phyloP scores from a whole-genome alignment of 2,113 vertebrate species.

The Leptosomus discolor region DNA sequence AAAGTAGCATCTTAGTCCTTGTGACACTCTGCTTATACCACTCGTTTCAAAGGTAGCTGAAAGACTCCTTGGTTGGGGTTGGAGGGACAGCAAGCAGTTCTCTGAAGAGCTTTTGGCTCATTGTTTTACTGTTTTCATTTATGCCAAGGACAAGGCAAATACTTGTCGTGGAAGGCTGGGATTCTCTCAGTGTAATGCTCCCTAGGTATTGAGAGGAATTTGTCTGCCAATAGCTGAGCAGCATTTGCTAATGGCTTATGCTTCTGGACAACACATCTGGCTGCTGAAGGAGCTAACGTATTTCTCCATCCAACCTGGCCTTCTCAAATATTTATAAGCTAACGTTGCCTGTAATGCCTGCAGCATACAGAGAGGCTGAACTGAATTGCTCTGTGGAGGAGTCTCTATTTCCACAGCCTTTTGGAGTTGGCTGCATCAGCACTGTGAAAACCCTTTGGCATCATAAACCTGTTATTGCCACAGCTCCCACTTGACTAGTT shows the following conservation, averaged over 20 bases:
- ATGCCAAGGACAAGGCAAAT: slow-evolving; percentile 20
- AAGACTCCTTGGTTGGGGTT: background rate
- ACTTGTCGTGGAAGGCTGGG: background rate
- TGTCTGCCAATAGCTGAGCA: background rate
- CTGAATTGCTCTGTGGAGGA: background rate
- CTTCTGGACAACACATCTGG: slow-evolving; percentile 45
- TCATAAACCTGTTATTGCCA: slow-evolving; percentile 29
- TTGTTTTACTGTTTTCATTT: slow-evolving; percentile 11
- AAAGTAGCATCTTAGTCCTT: background rate
- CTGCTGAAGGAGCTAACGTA: background rate
- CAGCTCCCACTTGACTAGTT: background rate
- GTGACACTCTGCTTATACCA: background rate
- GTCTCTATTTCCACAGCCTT: background rate
- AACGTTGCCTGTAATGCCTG: background rate
- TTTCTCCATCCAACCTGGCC: slow-evolving; percentile 12
- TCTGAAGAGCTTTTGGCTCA: slow-evolving; percentile 7
- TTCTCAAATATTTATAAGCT: slow-evolving; percentile 51
- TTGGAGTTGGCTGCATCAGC: slow-evolving; percentile 15
- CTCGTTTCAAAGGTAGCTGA: background rate
- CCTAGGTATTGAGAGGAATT: background rate
- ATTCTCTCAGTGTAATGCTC: background rate
- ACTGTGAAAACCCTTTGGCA: slow-evolving; percentile 10
- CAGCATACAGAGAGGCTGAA: background rate
- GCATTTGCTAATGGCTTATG: background rate
- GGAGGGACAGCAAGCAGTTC: background rate